phyloP scores from a whole-genome alignment of 2,888 invertebrate genomes.

The Callyntrura sp. region DNA sequence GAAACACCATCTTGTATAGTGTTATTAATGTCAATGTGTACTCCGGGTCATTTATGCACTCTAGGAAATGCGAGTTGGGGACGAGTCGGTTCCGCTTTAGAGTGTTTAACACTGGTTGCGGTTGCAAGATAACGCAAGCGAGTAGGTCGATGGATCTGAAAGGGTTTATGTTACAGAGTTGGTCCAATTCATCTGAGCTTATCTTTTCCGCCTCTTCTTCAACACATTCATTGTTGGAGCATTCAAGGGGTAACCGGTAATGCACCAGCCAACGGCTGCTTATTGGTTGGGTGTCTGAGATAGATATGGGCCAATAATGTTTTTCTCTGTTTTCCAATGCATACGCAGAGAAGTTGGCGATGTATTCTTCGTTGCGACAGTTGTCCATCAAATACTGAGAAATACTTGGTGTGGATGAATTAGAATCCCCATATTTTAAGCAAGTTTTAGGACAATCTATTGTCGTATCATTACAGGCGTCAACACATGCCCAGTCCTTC shows the following conservation, averaged over 20 bases:
- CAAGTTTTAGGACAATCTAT: not conserved
- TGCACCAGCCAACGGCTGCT: not conserved
- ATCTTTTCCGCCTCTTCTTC: not conserved
- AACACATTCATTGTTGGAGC: not conserved
- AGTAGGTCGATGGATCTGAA: conserved; percentile 50
- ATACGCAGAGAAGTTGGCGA: not conserved
- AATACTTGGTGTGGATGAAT: not conserved
- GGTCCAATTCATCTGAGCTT: not conserved
- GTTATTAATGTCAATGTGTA: not conserved
- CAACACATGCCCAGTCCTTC: not conserved
- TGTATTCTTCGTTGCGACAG: conserved; percentile 37
- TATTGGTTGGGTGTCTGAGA: not conserved
- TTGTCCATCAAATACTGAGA: conserved; percentile 22
- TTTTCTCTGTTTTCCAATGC: not conserved
- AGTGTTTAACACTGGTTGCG: not conserved
- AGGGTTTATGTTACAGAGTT: conserved; percentile 28
- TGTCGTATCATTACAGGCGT: not conserved
- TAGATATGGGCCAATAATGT: not conserved
- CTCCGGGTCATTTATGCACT: not conserved
- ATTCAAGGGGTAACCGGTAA: not conserved
- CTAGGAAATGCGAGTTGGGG: not conserved
- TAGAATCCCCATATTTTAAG: not conserved
- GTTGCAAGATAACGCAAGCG: conserved; percentile 27
- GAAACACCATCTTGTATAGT: conserved; percentile 31
- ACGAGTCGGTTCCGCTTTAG: not conserved